Conservation (phyloP, 1,140 invertebrate species). For the Leptonema lineaticorne region DNA sequence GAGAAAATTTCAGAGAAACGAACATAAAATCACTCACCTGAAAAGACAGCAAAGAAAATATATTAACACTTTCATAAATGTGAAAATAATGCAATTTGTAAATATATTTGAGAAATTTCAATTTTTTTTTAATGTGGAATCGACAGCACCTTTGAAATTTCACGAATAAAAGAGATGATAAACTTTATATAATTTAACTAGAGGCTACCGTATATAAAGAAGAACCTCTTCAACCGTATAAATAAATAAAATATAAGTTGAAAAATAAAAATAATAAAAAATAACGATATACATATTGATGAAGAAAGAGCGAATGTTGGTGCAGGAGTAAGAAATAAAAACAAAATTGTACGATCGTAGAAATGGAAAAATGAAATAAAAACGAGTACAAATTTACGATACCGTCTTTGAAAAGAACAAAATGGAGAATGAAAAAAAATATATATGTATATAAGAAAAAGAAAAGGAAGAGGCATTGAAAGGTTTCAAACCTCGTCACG, state of each 20-base stretch:
- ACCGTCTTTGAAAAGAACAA: background rate
- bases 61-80: background rate
- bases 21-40: background rate
- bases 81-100: too few relatives aligned
- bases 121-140: too few relatives aligned
- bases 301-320: background rate
- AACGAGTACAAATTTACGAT: background rate
- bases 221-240: too few relatives aligned
- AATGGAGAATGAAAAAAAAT: background rate
- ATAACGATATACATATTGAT: too few relatives aligned
- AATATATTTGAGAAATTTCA: too few relatives aligned
- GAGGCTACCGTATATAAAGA: too few relatives aligned
- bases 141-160: too few relatives aligned
- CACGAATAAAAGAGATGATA: too few relatives aligned
- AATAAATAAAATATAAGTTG: too few relatives aligned
- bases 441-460: background rate
- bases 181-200: too few relatives aligned
- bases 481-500: constrained; percentile 16
- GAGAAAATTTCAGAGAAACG: too few relatives aligned
- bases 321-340: background rate
- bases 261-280: too few relatives aligned
- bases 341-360: background rate
- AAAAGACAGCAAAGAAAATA: background rate
- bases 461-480: background rate
- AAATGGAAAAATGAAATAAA: background rate